Conservation (phyloP, 2,797 vertebrate species). For the Cheirogaleus major region DNA sequence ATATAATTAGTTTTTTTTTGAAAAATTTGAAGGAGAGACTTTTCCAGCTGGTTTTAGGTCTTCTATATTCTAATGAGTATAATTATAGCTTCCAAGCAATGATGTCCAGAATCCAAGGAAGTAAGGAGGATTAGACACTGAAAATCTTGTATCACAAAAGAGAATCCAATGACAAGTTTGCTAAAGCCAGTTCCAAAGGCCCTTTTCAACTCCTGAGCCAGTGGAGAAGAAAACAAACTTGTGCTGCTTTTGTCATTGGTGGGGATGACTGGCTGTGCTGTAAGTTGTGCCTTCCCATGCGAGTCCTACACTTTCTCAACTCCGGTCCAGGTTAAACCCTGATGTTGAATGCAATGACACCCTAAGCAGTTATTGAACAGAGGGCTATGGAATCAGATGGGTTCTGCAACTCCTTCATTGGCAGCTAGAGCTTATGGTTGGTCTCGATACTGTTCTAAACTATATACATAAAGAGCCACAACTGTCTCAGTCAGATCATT, state of each 20-base stretch:
- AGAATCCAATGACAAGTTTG: conserved; percentile 2
- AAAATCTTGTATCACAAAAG: conserved; percentile 41
- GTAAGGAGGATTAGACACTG: conserved; percentile 24
- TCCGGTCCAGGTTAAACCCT: conserved; percentile 7
- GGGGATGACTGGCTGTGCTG: neutral
- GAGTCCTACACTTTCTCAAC: neutral
- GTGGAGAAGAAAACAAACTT: neutral
- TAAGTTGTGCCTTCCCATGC: neutral
- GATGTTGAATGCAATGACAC: neutral
- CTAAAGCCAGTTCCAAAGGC: neutral
- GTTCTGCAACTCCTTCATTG: neutral
- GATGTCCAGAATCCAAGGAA: conserved; percentile 61
- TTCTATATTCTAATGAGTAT: conserved; percentile 65
- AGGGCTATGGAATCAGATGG: neutral
- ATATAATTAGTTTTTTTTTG: conserved; percentile 60
- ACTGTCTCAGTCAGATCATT: conserved; percentile 39
- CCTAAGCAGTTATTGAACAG: conserved; percentile 52
- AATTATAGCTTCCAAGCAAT: conserved; percentile 67
- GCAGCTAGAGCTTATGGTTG: conserved; percentile 33
- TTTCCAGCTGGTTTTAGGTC: conserved; percentile 71
- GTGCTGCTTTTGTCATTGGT: neutral
- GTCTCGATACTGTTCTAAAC: conserved; percentile 54
- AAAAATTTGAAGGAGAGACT: conserved; percentile 48
- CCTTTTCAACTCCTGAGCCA: neutral
- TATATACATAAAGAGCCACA: conserved; percentile 18